These are phyloP conservation scores for Hozukius guyotensis DNA, from an alignment of 2,797 vertebrate genomes.

Conservation along the genomic window DNA sequence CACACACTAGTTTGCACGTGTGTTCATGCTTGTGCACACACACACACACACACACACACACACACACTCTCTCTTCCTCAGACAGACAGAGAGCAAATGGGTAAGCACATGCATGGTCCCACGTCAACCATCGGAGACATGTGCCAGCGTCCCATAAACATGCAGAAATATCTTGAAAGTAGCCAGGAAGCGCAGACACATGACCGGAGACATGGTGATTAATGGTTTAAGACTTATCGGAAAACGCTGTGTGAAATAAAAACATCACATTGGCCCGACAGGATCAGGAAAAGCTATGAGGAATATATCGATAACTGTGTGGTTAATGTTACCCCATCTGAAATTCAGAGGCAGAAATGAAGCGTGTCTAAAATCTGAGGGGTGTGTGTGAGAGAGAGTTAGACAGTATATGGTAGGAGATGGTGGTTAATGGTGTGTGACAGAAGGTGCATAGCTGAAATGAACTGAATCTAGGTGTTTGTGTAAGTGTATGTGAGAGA, in stretches of 20 bases:
- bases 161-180: slow-evolving; percentile 30
- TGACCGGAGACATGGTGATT: slow-evolving; percentile 13
- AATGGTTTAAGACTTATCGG: slow-evolving; percentile 35
- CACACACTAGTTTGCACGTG: slow-evolving; percentile 64
- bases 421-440: slow-evolving; percentile 73
- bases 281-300: slow-evolving; percentile 3
- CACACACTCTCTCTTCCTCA: slow-evolving; percentile 15
- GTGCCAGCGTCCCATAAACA: background rate
- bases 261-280: background rate
- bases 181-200: background rate
- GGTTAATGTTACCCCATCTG: slow-evolving; percentile 10
- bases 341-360: slow-evolving; percentile 24
- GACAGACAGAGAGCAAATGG: slow-evolving; percentile 29
- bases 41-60: slow-evolving; percentile 15
- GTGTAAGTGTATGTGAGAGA: slow-evolving; percentile 26
- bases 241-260: slow-evolving; percentile 9
- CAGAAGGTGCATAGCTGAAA: slow-evolving; percentile 65
- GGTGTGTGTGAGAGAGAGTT: slow-evolving; percentile 23
- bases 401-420: slow-evolving; percentile 38
- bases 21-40: slow-evolving; percentile 39
- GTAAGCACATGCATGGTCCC: slow-evolving; percentile 49
- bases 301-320: slow-evolving; percentile 7
- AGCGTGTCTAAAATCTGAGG: slow-evolving; percentile 15
- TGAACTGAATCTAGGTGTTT: slow-evolving; percentile 66
- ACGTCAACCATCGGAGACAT: slow-evolving; percentile 15